Percentiles rank a stretch among this genome's conserved stretches.
Conservation (phyloP, 2,888 invertebrate species). For the Polymixis lichenea region DNA sequence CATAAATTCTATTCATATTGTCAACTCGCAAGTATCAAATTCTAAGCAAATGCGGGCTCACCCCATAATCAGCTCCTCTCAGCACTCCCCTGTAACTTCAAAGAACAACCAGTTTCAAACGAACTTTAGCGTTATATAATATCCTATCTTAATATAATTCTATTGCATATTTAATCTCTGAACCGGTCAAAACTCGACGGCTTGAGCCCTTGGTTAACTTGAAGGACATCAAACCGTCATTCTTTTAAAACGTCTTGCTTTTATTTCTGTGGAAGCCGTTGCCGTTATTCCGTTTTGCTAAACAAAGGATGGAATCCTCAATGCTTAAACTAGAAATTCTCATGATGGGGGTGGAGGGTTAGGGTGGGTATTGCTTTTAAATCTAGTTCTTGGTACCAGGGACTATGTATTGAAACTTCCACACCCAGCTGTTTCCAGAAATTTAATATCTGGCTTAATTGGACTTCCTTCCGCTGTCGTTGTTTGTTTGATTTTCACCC, state of each 20-base stretch:
- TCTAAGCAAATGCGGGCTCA: conserved; percentile 22
- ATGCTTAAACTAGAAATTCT: background rate
- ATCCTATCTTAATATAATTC: conserved; percentile 28
- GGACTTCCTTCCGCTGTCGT: background rate
- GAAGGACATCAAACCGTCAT: conserved; percentile 45
- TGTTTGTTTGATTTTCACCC: background rate
- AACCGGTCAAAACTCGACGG: conserved; percentile 44
- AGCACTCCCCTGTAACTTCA: conserved; percentile 37
- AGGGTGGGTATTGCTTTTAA: background rate
- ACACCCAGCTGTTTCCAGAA: background rate
- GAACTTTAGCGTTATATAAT: conserved; percentile 42
- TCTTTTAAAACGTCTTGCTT: conserved; percentile 24
- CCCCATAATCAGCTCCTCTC: conserved; percentile 29
- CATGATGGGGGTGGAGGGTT: too few relatives aligned
- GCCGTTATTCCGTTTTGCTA: conserved; percentile 10
- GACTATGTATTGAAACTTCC: background rate
- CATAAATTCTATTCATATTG: conserved; percentile 17
- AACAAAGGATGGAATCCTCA: background rate
- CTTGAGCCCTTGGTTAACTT: conserved; percentile 11
- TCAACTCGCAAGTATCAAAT: conserved; percentile 16
- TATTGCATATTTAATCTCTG: conserved; percentile 39
- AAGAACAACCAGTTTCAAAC: conserved; percentile 45
- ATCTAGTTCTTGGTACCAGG: background rate
- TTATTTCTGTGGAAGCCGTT: conserved; percentile 29
- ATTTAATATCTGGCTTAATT: background rate